phyloP scores from a whole-genome alignment of 2,113 vertebrate species.

The Heterocephalus glaber region DNA sequence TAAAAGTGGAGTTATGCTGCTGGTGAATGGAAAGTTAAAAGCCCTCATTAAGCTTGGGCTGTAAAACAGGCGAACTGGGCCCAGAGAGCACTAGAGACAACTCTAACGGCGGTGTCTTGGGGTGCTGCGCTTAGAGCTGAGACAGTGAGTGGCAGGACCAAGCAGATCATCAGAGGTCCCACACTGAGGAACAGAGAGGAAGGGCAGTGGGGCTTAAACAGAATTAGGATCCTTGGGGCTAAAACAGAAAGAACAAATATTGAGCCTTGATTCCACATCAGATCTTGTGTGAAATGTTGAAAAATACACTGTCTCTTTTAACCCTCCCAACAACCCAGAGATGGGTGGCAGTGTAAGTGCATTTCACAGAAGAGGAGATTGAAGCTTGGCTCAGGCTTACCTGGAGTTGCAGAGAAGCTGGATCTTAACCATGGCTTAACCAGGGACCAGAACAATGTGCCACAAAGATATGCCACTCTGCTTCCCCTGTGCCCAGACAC shows the following conservation, averaged over 20 bases:
- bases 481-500: not conserved
- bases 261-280: not conserved
- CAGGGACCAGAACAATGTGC: not conserved
- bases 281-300: not conserved
- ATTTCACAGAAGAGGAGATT: not conserved
- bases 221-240: not conserved
- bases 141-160: not conserved
- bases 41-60: constrained; percentile 84
- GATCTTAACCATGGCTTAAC: not conserved
- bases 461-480: not conserved
- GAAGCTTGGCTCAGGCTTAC: not conserved
- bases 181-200: too few species aligned
- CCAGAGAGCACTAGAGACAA: constrained; percentile 38
- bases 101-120: not conserved
- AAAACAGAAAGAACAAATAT: not conserved
- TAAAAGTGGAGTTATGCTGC: constrained; percentile 88
- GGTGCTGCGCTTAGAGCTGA: not conserved
- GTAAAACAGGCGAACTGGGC: constrained; percentile 71
- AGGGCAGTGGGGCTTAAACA: not conserved
- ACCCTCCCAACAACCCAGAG: too few species aligned
- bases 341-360: not conserved
- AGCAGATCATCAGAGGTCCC: not conserved
- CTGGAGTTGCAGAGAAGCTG: not conserved
- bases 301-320: not conserved
- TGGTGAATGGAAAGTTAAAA: constrained; percentile 90